Evolutionary conservation across 2,113 vertebrate genomes (phyloP), one percentile per base, ranked within the genome.

Genomic region (Muntiacus muntjak): DNA sequence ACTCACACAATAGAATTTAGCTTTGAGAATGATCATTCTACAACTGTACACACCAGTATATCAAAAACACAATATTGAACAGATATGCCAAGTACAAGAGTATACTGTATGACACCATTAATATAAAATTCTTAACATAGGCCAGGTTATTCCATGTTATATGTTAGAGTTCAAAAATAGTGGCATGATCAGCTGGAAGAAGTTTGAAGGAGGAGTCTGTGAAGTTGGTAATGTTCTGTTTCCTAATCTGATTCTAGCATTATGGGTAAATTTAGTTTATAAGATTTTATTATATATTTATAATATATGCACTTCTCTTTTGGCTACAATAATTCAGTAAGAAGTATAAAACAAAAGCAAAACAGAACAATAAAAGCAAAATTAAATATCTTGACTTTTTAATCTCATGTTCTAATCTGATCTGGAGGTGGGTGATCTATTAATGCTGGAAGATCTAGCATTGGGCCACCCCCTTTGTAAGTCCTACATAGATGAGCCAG

Each of bases 381-480:
- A 83, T 91, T 36, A 95, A 40, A 11, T 92, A 40, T 96, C 54
- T 82, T 89, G 87, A 36, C 25, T 25, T 96, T 92, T 95, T 55
- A 67, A 93, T 91, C 33, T 88, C 62, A 96, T 28, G 12, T 15
- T 93, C 19, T 96, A 84, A 81, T 62, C 54, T 95, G 54, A 91
- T 7, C 40, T 92, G 47, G 25, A 92, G 25, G 30, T 43, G 28
- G 58, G 23, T 55, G 84, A 90, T 82, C 40, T 76, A 7, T 89
- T 93, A 30, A 94, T 79, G 43, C 45, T 58, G 30, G 8, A 94
- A 90, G 76, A 95, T n/a, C 30, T 67, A 94, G 58, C 26, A 82
- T 60, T 55, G 23, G 84, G n/a, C 62, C 28, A 96, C 4, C 9
- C 3, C 19, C 23, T 97, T 91, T 94, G 71, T 16, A 97, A 95